These are phyloP conservation scores for Lithophane leautieri DNA, from an alignment of 2,888 invertebrate genomes.

Conservation along the genomic window DNA sequence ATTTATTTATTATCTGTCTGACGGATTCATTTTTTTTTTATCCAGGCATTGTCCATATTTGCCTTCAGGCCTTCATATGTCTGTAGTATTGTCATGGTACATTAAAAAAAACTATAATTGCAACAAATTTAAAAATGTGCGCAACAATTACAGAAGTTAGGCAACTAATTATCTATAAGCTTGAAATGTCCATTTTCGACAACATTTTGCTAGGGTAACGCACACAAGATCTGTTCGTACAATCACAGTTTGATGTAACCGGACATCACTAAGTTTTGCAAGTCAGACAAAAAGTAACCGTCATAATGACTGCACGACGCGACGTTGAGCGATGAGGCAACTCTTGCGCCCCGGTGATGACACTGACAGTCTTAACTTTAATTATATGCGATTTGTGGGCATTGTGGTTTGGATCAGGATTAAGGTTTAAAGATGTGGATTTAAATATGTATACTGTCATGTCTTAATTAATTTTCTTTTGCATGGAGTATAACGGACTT, in stretches of 20 bases:
- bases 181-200: no score
- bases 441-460: not conserved
- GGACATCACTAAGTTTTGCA: constrained; percentile 52
- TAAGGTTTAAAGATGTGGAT: not conserved
- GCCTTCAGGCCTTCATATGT: no score
- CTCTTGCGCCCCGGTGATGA: constrained; percentile 55
- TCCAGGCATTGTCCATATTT: no score
- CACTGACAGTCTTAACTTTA: constrained; percentile 27
- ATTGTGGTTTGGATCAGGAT: constrained; percentile 30
- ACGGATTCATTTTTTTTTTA: no score
- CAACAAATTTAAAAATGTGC: no score
- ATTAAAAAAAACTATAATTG: no score
- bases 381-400: constrained; percentile 6
- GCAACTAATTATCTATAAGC: no score
- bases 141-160: no score
- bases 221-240: not conserved
- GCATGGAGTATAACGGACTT: not conserved
- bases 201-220: no score
- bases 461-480: constrained; percentile 1
- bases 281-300: constrained; percentile 53
- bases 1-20: no score
- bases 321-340: constrained; percentile 37
- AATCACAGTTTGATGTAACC: constrained; percentile 40
- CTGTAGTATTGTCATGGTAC: not conserved
- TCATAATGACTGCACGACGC: constrained; percentile 45